These are phyloP conservation scores for Drosophila macrospina DNA, from an alignment of 2,888 invertebrate genomes.

Conservation along the genomic window DNA sequence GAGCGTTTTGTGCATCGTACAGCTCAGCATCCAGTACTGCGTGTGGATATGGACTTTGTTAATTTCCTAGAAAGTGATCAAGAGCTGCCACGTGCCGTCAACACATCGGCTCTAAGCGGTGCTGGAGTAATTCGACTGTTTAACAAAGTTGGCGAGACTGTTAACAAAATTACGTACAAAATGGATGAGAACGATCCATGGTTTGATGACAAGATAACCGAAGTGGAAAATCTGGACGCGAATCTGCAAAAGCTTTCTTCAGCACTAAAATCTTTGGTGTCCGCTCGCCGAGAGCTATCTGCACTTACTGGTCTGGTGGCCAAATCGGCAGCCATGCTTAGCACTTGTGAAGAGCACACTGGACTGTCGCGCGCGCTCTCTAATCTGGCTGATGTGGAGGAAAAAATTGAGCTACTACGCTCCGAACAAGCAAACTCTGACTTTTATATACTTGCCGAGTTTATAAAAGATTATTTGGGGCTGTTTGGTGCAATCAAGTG, in stretches of 20 bases:
- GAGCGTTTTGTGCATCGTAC: constrained; percentile 96
- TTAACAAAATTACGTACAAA: constrained; percentile 98
- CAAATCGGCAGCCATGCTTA: constrained; percentile 94
- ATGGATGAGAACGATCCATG: constrained; percentile 99
- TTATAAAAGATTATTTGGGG: constrained; percentile 97
- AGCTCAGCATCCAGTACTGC: constrained; percentile 94
- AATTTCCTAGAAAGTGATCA: constrained; percentile 97
- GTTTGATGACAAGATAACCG: constrained; percentile 98
- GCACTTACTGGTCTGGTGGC: constrained; percentile 92
- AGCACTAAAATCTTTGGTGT: constrained; percentile 94
- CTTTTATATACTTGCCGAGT: constrained; percentile 96
- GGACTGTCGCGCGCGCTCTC: constrained; percentile 95
- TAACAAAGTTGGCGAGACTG: constrained; percentile 98
- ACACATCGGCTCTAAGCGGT: constrained; percentile 97
- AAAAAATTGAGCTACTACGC: constrained; percentile 93
- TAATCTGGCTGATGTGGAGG: constrained; percentile 94
- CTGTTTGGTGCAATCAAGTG: constrained; percentile 96
- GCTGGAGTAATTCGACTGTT: constrained; percentile 97
- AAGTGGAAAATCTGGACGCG: constrained; percentile 95
- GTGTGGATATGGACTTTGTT: constrained; percentile 97
- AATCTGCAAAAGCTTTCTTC: constrained; percentile 94
- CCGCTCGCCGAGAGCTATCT: constrained; percentile 93
- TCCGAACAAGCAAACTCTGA: constrained; percentile 97
- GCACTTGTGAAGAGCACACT: constrained; percentile 96
- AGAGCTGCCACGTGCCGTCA: constrained; percentile 97